Evolutionary conservation across 2,888 invertebrate genomes (phyloP), one percentile per base, ranked within the genome.

Genomic region (Drosophila histrio): DNA sequence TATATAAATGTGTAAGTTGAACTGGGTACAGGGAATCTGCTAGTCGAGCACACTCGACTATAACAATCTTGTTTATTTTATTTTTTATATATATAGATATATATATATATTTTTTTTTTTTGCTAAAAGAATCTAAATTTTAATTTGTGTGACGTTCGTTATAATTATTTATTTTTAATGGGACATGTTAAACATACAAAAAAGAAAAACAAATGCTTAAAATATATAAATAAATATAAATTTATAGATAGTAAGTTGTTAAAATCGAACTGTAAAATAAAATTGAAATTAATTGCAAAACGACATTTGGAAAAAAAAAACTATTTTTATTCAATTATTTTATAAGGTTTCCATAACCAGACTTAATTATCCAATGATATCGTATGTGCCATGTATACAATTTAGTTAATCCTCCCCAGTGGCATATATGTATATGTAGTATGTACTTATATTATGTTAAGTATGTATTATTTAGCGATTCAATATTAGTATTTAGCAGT

Each of bases 111-210:
- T 56, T 47, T 58, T 50, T 67, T 58, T 53, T 28, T 22, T 19
- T 13, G 17, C 34, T 2, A 30, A 53, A 41, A 17, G 22, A 32
- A 26, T 39, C 30, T 7, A 44, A 46, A 17, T 47, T 43, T n/a
- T 68, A 52, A 60, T 66, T 50, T 49, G 36, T 53, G 17, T 49
- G 19, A 34, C 54, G 49, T 46, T 69, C 67, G 68, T 58, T 70
- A 67, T 72, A 72, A 72, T 59, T 72, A 72, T 72, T 72, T 72
- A 68, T 72, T 72, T 52, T 50, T 72, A 68, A 47, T 67, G 73
- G 69, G 68, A 53, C 58, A 72, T 70, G 69, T 70, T 70, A 11
- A 67, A 69, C 68, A 57, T 62, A 69, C 46, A 28, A 69, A 39
- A 17, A 58, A 41, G 5, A 5, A 17, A 34, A 38, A 44, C n/a